Percentiles rank a stretch among this genome's conserved stretches.
Conservation (phyloP, 2,113 vertebrate genomes). For the Pelmatolapia mariae region DNA sequence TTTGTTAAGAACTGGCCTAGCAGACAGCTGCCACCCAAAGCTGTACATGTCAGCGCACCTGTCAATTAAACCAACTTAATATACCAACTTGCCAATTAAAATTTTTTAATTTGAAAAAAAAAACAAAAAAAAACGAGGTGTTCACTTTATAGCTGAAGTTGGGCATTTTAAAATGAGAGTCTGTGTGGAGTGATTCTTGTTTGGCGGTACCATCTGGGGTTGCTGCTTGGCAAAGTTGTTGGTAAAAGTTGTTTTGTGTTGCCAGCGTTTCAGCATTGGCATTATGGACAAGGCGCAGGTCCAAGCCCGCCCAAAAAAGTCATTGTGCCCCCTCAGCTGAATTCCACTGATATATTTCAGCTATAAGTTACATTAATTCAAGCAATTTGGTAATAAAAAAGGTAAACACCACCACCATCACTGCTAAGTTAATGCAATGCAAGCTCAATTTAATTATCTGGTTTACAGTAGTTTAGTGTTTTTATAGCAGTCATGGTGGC, state of each 20-base stretch:
- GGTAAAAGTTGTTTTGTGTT: neutral
- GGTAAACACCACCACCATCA: rapidly evolving
- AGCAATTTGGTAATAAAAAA: neutral
- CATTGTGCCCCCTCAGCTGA: neutral
- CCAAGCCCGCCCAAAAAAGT: too few species aligned
- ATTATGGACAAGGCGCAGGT: too few species aligned
- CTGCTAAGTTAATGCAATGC: neutral
- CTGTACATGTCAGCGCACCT: neutral
- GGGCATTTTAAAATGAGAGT: neutral
- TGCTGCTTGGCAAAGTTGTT: neutral
- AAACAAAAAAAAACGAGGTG: neutral
- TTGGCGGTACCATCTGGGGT: neutral
- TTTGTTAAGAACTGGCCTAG: neutral
- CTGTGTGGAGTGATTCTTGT: neutral
- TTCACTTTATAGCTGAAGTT: neutral
- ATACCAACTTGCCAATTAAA: neutral
- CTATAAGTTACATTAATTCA: neutral
- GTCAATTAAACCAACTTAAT: neutral
- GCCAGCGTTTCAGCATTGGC: neutral
- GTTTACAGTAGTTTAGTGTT: neutral
- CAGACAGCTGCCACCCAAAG: neutral
- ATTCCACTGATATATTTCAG: neutral
- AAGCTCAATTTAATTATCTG: neutral
- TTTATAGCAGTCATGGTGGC: neutral
- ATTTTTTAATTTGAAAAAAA: neutral